Base-by-base conservation (phyloP, 1,140 invertebrate species). In the Drosophila tristis region DNA sequence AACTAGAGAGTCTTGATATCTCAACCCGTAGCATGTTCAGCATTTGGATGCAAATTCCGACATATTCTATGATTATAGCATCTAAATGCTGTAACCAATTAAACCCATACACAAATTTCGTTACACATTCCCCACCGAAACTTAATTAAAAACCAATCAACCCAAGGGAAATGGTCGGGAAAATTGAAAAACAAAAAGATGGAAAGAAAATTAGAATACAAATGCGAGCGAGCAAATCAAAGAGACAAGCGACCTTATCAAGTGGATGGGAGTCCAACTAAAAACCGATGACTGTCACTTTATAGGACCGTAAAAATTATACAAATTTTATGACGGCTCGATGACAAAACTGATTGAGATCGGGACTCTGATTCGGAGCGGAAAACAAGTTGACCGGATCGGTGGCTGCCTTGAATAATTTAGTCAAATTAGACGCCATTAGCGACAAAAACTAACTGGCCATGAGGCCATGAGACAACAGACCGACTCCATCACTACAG, bases 81-180 rank as follows among this genome's bases (percentile, higher is more conserved):
- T 77, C 74, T 74, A 79, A 80, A 82, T 76, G 58, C 79, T 82
- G 74, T 78, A 82, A 65, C 78, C 78, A 82, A 86, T 87, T 81
- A 86, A 87, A 87, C 66, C 76, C 74, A 87, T 81, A 61, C 72
- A 74, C 72, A 87, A 86, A 81, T 78, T 86, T 66, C 78, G 82
- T 80, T 86, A 86, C 82, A 75, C 78, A 86, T 84, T 77, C 63
- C 49, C 71, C 63, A 23, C 54, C 58, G 47, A 49, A 60, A 61
- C 84, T 89, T 87, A 71, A 87, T 87, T 89, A 87, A 87, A 86
- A 87, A 78, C 70, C 82, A 86, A 87, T 86, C 82, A 86, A 51
- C 11, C 47, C 44, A 54, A 13, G 20, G 62, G 44, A 29, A 57
- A 44, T 65, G 68, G 51, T 70, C 68, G 45, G 44, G 64, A 70